These are phyloP conservation scores for Petrocephalus schoutedeni DNA, from an alignment of 2,797 vertebrate genomes.

Conservation along the genomic window DNA sequence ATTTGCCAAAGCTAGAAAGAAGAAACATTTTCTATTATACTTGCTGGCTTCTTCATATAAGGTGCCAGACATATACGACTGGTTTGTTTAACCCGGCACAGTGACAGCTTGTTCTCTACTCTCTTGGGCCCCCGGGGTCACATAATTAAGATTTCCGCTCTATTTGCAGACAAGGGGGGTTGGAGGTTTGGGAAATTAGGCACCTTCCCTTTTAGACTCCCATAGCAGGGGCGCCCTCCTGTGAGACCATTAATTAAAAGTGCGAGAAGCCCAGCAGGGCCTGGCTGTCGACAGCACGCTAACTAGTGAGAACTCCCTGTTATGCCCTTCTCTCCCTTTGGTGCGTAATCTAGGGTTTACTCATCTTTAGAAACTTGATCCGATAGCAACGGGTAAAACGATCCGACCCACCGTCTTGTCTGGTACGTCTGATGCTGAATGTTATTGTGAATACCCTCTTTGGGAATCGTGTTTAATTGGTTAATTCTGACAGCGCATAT, in stretches of 20 bases:
- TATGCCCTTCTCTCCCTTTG: not conserved
- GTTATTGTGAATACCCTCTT: not conserved
- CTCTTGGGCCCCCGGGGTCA: not conserved
- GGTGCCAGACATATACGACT: not conserved
- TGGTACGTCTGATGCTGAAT: not conserved
- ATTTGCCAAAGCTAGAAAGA: not conserved
- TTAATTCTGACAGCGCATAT: not conserved
- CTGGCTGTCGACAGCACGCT: not conserved
- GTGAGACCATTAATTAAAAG: not conserved
- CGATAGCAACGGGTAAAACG: not conserved
- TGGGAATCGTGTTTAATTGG: not conserved
- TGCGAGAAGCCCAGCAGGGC: not conserved
- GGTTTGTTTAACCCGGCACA: not conserved
- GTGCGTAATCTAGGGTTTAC: not conserved
- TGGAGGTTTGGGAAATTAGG: not conserved
- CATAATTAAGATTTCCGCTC: constrained; percentile 7
- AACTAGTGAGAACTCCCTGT: not conserved
- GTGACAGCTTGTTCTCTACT: not conserved
- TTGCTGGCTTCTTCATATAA: not conserved
- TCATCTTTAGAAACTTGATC: not conserved
- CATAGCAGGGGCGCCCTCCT: not conserved
- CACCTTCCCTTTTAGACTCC: not conserved
- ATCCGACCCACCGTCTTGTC: not conserved
- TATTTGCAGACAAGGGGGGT: not conserved
- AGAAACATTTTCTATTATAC: not conserved